Conservation (phyloP, 2,113 vertebrate species). For the Dicerorhinus sumatrensis region DNA sequence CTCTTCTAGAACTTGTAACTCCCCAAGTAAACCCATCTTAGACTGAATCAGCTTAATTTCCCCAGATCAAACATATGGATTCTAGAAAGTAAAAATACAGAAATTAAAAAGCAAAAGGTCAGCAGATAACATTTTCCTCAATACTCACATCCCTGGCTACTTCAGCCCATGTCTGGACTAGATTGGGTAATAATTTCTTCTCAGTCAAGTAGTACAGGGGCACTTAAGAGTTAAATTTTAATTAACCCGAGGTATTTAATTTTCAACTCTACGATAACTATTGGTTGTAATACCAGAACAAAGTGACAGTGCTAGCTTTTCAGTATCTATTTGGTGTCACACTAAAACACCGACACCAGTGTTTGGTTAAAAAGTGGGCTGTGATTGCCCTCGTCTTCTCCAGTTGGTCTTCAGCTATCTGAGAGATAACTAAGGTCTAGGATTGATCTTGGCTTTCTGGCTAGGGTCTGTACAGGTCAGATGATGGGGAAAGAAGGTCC, state of each 20-base stretch:
- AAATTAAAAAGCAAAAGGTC: not conserved
- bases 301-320: not conserved
- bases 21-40: not conserved
- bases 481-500: not conserved
- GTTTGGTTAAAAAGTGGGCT: not conserved
- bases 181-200: not conserved
- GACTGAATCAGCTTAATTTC: not conserved
- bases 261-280: not conserved
- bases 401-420: not conserved
- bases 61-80: not conserved
- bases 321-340: not conserved
- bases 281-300: not conserved
- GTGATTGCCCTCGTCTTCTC: not conserved
- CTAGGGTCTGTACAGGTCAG: not conserved
- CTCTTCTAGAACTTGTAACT: not conserved
- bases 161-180: not conserved
- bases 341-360: not conserved
- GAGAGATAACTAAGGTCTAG: not conserved
- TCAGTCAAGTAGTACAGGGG: not conserved
- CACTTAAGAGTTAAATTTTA: not conserved
- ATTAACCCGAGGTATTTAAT: not conserved
- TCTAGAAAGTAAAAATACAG: not conserved
- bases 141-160: not conserved
- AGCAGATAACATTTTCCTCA: not conserved
- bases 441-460: not conserved